These are phyloP conservation scores for Pristionchus japonicus DNA, from an alignment of 2,888 invertebrate species.

Conservation along the genomic window DNA sequence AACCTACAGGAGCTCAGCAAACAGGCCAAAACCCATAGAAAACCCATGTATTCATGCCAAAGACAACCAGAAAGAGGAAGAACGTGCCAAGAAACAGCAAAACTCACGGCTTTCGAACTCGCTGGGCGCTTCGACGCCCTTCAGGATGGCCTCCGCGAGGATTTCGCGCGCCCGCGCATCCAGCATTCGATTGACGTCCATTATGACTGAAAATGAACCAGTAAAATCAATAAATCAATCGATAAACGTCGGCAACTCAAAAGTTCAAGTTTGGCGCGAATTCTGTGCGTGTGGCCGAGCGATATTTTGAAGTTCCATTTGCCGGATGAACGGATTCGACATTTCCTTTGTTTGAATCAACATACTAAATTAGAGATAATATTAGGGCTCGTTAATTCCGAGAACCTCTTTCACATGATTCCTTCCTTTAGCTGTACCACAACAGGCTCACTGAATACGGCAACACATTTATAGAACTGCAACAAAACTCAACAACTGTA, in stretches of 20 bases:
- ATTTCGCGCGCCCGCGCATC: background rate
- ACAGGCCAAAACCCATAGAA: no score
- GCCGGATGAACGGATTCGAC: no score
- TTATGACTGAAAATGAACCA: background rate
- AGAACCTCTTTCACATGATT: no score
- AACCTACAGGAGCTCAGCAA: no score
- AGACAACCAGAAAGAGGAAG: background rate
- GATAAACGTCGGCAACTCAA: background rate
- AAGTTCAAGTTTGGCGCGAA: background rate
- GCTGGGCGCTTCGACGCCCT: background rate
- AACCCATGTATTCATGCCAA: no score
- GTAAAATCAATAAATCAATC: background rate
- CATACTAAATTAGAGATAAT: no score
- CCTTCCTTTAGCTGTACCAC: background rate
- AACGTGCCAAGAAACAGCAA: background rate
- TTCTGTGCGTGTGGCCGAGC: background rate
- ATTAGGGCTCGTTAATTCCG: no score
- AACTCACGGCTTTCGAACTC: constrained; percentile 5
- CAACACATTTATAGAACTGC: background rate
- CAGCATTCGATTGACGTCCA: background rate
- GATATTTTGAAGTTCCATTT: background rate
- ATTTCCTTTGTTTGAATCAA: no score
- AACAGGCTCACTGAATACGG: background rate
- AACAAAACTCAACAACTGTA: constrained; percentile 17
- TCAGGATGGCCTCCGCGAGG: background rate